phyloP scores from a whole-genome alignment of 2,888 invertebrate genomes.

The Aspidiotus destructor region DNA sequence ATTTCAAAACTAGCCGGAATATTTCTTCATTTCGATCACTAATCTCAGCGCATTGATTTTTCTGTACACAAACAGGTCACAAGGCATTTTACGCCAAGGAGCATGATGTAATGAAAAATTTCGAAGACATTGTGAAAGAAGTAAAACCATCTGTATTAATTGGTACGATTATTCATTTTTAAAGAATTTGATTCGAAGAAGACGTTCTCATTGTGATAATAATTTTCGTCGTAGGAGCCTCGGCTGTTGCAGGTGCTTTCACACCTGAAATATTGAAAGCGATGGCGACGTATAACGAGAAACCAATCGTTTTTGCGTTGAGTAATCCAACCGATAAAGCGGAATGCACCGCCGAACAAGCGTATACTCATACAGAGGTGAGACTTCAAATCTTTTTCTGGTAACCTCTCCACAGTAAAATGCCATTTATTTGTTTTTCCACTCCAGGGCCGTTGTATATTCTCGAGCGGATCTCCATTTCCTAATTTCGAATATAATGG shows the following conservation, averaged over 20 bases:
- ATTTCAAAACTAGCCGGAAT: neutral
- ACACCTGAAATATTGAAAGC: slow-evolving; percentile 71
- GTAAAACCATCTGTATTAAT: slow-evolving; percentile 49
- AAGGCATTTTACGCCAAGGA: slow-evolving; percentile 68
- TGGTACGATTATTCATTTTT: slow-evolving; percentile 17
- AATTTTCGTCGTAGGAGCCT: slow-evolving; percentile 58
- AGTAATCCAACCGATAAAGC: slow-evolving; percentile 97
- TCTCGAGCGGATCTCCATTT: slow-evolving; percentile 95
- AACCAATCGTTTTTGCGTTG: slow-evolving; percentile 90
- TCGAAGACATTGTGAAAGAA: slow-evolving; percentile 67
- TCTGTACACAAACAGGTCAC: slow-evolving; percentile 42
- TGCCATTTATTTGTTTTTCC: too few species aligned
- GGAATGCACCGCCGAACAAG: slow-evolving; percentile 94
- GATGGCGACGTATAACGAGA: slow-evolving; percentile 77
- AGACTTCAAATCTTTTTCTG: slow-evolving; percentile 36
- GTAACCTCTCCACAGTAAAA: too few species aligned
- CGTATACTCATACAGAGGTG: slow-evolving; percentile 82
- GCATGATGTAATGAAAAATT: slow-evolving; percentile 62
- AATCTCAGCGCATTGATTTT: neutral
- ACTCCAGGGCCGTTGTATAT: slow-evolving; percentile 82
- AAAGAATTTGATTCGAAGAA: neutral
- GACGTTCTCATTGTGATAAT: neutral
- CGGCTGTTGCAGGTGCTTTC: slow-evolving; percentile 85
- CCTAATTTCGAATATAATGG: slow-evolving; percentile 69
- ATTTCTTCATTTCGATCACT: neutral